Conservation (phyloP, 2,888 invertebrate species). For the Ptilodon capucinus region DNA sequence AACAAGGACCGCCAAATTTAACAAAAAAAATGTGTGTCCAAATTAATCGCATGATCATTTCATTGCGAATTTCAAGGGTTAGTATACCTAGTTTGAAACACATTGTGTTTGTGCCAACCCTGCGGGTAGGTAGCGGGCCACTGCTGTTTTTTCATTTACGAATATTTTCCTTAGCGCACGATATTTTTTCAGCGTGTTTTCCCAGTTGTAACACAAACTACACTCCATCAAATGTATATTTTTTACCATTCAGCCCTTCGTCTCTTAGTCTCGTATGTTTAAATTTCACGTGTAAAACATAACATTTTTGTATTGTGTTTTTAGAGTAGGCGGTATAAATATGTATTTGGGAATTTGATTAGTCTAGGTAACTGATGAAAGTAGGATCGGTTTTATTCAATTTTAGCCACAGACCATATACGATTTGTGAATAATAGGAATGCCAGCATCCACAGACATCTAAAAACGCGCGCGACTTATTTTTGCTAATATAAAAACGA, state of each 20-base stretch:
- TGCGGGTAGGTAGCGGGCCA: constrained; percentile 45
- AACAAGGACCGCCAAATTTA: no score
- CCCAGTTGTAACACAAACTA: constrained; percentile 81
- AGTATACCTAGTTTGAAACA: background rate
- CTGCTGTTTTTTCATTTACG: constrained; percentile 82
- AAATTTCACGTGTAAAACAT: constrained; percentile 40
- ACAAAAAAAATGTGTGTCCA: no score
- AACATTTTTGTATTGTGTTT: background rate
- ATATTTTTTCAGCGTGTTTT: constrained; percentile 80
- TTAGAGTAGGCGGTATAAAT: background rate
- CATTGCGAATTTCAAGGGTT: no score
- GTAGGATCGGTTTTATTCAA: no score
- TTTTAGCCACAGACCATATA: no score
- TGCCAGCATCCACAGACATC: no score
- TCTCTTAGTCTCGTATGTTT: constrained; percentile 27
- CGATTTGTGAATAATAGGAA: no score
- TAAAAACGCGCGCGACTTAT: no score
- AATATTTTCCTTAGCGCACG: constrained; percentile 80
- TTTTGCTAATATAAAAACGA: no score
- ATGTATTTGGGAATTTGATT: no score
- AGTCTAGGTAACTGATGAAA: no score
- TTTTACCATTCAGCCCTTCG: constrained; percentile 54
- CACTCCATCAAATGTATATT: constrained; percentile 78
- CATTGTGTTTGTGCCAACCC: constrained; percentile 52
- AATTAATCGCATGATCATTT: no score